Evolutionary conservation across 2,797 vertebrate species (phyloP), one percentile per base, ranked within the genome.

Genomic region (Atherinosoma microstoma): DNA sequence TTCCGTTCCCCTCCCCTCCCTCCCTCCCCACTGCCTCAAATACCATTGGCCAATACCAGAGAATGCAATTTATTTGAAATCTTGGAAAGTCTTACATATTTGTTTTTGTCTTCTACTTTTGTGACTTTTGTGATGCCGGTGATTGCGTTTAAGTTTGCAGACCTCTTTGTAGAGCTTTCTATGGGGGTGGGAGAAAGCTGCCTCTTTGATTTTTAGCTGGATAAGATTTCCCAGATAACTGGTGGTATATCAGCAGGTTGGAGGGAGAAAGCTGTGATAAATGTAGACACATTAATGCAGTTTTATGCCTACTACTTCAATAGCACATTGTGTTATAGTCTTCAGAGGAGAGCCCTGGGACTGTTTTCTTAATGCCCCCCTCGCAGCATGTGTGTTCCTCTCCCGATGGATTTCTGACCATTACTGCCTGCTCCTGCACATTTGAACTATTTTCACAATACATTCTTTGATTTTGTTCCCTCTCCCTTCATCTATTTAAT

Each of bases 61-160:
- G 65, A 76, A 70, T 82, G 81, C 83, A 89, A 84, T 80, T 70
- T 54, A 78, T 85, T 75, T 64, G 71, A 88, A 87, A 91, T 82
- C 32, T 60, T 79, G 63, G 74, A 85, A 88, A 89, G 78, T 64
- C 75, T 88, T 76, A 84, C 79, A 77, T 67, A 66, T 78, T 84
- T 70, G 22, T 80, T 67, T 84, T 70, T 57, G 38, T 73, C 59
- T 67, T 68, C 69, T 70, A 58, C 57, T 61, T 76, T 76, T 76
- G 38, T 35, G 4, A 32, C 64, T 67, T 40, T 72, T 78, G 58
- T 80, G 62, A 69, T 64, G 24, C 24, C 24, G 24, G 58, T 80
- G 62, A 69, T 64, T 72, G 59, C 58, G 34, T 71, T 83, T 51
- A 42, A 54, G 20, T 42, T 38, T 61, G 11, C 32, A 64, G 67